Conservation (phyloP, 1,140 invertebrate species). For the Monomorium pharaonis region DNA sequence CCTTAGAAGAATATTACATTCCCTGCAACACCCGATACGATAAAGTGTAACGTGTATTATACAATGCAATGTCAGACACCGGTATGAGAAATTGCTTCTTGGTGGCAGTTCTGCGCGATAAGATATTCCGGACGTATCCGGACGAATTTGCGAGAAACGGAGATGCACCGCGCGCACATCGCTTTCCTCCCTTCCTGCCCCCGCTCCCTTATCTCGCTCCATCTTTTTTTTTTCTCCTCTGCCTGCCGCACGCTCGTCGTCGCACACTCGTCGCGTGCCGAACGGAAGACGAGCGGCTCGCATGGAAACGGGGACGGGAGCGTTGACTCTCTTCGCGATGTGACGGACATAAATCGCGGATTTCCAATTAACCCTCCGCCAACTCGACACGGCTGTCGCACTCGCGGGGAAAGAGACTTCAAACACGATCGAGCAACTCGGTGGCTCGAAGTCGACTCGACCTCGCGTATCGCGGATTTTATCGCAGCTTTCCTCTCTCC, state of each 20-base stretch:
- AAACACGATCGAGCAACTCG: too few species aligned
- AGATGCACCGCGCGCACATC: neutral
- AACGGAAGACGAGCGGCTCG: neutral
- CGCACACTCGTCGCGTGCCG: conserved; percentile 1
- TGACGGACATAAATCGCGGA: conserved; percentile 40
- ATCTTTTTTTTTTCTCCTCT: neutral
- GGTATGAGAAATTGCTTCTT: neutral
- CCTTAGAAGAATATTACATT: neutral
- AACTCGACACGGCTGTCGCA: neutral
- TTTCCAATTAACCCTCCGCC: conserved; percentile 33
- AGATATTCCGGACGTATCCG: neutral
- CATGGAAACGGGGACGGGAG: conserved; percentile 36
- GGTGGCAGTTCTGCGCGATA: neutral
- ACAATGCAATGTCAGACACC: neutral
- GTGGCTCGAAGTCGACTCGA: too few species aligned
- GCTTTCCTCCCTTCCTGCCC: neutral
- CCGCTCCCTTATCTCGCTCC: too few species aligned
- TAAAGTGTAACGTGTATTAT: neutral
- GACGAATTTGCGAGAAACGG: neutral
- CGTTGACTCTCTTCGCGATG: conserved; percentile 34
- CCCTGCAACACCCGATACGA: neutral
- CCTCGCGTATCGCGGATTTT: conserved; percentile 15
- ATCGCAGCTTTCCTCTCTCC: too few species aligned
- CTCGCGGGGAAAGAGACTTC: neutral
- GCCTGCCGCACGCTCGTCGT: neutral